phyloP scores from a whole-genome alignment of 2,113 vertebrate species.

The Gopherus flavomarginatus region DNA sequence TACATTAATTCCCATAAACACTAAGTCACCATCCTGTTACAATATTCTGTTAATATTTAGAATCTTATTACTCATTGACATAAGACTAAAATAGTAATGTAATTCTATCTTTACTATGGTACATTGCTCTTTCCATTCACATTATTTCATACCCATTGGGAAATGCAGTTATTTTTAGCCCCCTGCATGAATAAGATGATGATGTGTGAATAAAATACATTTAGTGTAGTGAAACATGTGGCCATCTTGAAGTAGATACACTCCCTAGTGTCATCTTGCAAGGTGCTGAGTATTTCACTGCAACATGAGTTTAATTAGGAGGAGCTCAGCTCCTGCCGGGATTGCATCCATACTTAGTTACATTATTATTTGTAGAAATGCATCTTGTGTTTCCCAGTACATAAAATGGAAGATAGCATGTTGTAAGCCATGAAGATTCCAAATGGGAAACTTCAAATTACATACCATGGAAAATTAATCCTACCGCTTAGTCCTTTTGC shows the following conservation, averaged over 20 bases:
- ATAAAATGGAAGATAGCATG: background rate
- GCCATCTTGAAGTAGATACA: background rate
- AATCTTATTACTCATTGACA: background rate
- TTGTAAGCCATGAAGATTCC: background rate
- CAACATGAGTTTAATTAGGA: background rate
- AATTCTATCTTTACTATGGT: background rate
- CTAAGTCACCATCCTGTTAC: background rate
- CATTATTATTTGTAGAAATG: rapidly evolving
- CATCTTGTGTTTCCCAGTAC: background rate
- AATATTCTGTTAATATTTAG: background rate
- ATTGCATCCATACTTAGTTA: background rate
- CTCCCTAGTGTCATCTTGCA: background rate
- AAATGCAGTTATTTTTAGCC: background rate
- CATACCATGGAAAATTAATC: slow-evolving; percentile 8
- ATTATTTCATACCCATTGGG: background rate
- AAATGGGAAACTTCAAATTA: slow-evolving; percentile 7
- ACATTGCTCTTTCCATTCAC: background rate
- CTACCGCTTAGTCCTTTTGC: background rate
- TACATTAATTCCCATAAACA: background rate
- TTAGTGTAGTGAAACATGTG: background rate
- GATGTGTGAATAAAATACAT: background rate
- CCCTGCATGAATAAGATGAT: background rate
- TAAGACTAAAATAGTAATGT: background rate
- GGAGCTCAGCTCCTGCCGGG: background rate
- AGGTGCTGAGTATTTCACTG: background rate